Percentiles rank a stretch among this genome's conserved stretches.
Conservation (phyloP, 2,113 vertebrate species). For the Macquaria ambigua region DNA sequence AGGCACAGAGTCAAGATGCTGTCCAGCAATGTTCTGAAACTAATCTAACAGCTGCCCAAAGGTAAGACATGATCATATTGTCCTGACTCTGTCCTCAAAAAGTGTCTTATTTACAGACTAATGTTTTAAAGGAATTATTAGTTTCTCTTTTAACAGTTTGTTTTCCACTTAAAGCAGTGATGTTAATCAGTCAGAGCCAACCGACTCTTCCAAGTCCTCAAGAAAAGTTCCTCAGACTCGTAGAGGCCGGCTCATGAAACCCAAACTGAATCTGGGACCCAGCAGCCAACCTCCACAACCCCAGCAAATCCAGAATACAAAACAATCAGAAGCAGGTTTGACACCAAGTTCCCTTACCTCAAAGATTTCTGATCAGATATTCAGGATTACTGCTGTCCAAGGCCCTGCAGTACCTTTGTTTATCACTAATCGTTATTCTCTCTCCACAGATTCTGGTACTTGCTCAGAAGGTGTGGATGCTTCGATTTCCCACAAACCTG, state of each 20-base stretch:
- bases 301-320: neutral
- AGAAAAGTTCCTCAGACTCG: constrained; percentile 37
- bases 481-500: neutral
- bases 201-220: neutral
- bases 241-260: constrained; percentile 69
- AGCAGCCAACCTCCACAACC: constrained; percentile 11
- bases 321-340: constrained; percentile 50
- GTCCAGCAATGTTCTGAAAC: neutral
- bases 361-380: neutral
- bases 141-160: neutral
- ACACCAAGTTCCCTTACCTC: neutral
- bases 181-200: neutral
- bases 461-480: neutral
- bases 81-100: neutral
- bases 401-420: too few species aligned
- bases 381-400: neutral
- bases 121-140: neutral
- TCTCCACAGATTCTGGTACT: constrained; percentile 14
- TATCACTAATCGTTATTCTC: neutral
- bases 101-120: neutral
- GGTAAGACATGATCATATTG: constrained; percentile 40
- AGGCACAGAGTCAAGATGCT: neutral
- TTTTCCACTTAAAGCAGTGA: constrained; percentile 40
- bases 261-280: constrained; percentile 71
- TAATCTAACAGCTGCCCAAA: neutral